Evolutionary conservation across 2,113 vertebrate species (phyloP).

Genomic region (Callocephalon fimbriatum): DNA sequence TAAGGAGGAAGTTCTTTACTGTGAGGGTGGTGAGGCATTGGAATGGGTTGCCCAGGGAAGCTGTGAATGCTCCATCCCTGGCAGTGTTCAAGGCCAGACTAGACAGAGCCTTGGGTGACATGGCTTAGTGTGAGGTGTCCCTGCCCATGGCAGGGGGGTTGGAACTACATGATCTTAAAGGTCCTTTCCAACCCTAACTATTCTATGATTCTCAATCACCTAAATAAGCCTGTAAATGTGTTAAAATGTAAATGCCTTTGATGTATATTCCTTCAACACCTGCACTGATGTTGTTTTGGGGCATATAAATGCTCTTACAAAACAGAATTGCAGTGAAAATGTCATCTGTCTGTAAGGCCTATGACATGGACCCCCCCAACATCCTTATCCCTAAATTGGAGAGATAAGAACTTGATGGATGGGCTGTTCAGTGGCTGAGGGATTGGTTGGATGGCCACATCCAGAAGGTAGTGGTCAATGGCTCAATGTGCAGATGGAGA

Average conservation of each 20-base stretch:
- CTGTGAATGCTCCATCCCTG: no score
- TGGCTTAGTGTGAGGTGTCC: no score
- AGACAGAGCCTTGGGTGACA: no score
- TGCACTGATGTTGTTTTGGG: neutral
- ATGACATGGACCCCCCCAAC: neutral
- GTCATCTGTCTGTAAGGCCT: neutral
- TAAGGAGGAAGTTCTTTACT: no score
- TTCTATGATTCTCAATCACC: neutral
- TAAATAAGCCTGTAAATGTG: neutral
- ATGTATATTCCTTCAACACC: neutral
- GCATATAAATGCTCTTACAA: neutral
- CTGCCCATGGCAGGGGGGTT: no score
- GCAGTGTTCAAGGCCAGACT: no score
- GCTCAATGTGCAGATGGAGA: neutral
- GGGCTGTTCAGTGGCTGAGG: neutral
- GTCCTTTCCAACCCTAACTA: no score
- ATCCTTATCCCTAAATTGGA: neutral
- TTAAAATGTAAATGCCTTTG: neutral
- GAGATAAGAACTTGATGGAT: neutral
- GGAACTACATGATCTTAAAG: no score
- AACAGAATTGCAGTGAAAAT: neutral
- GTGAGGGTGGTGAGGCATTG: no score
- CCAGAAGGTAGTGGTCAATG: neutral
- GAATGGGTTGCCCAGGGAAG: no score
- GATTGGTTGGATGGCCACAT: neutral